These are phyloP conservation scores for Arenaria interpres DNA, from an alignment of 2,113 vertebrate species.

Conservation along the genomic window DNA sequence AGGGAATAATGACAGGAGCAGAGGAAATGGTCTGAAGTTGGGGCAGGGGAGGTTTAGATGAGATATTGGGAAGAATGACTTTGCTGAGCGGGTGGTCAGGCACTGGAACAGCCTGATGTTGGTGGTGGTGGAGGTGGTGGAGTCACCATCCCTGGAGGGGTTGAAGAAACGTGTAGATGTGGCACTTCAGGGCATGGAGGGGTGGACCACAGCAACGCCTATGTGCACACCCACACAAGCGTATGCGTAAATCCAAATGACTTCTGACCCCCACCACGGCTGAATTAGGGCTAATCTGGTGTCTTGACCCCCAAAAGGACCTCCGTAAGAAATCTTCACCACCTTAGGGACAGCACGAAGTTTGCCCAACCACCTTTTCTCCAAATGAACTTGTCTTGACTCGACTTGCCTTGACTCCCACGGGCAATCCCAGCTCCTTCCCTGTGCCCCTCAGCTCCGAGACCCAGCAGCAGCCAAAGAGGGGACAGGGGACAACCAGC, in stretches of 20 bases:
- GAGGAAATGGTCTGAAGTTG: no score
- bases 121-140: no score
- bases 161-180: no score
- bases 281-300: no score
- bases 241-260: fast-evolving
- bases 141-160: no score
- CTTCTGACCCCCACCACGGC: background rate
- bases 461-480: background rate
- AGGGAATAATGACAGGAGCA: no score
- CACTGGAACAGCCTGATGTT: no score
- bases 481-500: background rate
- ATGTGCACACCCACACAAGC: background rate
- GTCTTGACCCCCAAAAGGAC: background rate
- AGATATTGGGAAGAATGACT: no score
- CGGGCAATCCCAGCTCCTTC: background rate
- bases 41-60: no score
- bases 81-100: no score
- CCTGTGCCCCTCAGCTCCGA: fast-evolving
- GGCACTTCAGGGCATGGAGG: background rate
- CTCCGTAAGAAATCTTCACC: background rate
- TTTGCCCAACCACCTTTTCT: background rate
- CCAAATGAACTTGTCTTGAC: fast-evolving
- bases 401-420: background rate
- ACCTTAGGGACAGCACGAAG: fast-evolving
- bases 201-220: background rate